Conservation (phyloP, 2,797 vertebrate genomes). For the Mastacembelus armatus region DNA sequence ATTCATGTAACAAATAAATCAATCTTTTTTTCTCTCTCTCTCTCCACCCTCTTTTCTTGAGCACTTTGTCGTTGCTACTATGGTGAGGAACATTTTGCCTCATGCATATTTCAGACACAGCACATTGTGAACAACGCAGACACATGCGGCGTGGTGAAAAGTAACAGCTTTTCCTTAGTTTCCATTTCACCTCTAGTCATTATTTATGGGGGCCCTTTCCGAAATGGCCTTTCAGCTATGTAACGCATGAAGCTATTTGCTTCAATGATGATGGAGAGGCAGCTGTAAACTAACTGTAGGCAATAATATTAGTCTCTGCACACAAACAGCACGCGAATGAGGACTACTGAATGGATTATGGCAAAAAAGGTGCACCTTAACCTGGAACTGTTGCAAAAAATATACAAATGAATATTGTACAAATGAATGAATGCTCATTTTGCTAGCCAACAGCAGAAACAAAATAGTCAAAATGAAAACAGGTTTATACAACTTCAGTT, state of each 20-base stretch:
- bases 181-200: conserved; percentile 68
- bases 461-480: too few relatives aligned
- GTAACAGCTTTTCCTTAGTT: conserved; percentile 75
- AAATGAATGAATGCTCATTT: too few relatives aligned
- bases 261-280: conserved; percentile 66
- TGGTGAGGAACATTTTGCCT: conserved; percentile 63
- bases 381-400: too few relatives aligned
- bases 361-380: not conserved
- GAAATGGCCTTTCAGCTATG: conserved; percentile 55
- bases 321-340: conserved; percentile 24
- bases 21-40: conserved; percentile 27
- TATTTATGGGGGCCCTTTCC: conserved; percentile 66
- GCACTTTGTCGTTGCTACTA: conserved; percentile 24
- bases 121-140: conserved; percentile 58
- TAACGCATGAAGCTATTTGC: conserved; percentile 69
- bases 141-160: conserved; percentile 56
- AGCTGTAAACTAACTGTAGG: conserved; percentile 43
- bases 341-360: conserved; percentile 22
- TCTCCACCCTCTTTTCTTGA: conserved; percentile 13
- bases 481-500: too few relatives aligned
- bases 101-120: conserved; percentile 76
- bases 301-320: conserved; percentile 50
- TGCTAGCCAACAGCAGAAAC: too few relatives aligned
- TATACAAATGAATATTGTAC: too few relatives aligned
- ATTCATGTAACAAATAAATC: conserved; percentile 51